A percentile compares a stretch with the other conserved stretches of the same genome.
These are phyloP conservation scores for Chaenogobius annularis DNA, from an alignment of 2,113 vertebrate genomes.

Conservation along the genomic window DNA sequence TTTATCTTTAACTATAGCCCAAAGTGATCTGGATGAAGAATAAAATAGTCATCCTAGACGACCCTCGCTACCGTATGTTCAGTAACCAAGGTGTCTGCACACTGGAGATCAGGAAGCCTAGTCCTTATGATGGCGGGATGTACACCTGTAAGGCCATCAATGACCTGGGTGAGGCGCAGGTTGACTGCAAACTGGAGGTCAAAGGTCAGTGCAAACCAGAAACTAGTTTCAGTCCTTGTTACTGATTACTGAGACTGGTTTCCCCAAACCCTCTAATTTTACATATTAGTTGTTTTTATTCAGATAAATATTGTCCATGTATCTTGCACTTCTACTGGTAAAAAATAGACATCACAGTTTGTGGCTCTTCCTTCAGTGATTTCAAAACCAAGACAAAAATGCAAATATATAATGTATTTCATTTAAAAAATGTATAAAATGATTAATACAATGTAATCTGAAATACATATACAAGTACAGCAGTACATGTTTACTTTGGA, in stretches of 20 bases:
- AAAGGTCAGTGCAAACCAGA: slow-evolving; percentile 84
- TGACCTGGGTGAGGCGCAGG: slow-evolving; percentile 87
- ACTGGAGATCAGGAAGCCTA: slow-evolving; percentile 96
- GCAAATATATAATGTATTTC: background rate
- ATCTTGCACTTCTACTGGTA: background rate
- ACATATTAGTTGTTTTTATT: background rate
- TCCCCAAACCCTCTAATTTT: slow-evolving; percentile 22
- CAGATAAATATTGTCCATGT: background rate
- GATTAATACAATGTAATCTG: background rate
- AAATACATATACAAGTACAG: too few relatives aligned
- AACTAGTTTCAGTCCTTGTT: background rate
- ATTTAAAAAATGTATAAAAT: too few relatives aligned
- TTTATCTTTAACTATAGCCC: slow-evolving; percentile 73
- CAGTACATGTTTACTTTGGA: background rate
- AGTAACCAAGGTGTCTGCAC: slow-evolving; percentile 96
- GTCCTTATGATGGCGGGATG: slow-evolving; percentile 90
- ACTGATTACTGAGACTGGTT: slow-evolving; percentile 29
- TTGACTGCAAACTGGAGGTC: slow-evolving; percentile 96
- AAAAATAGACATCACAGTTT: background rate
- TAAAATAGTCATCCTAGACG: slow-evolving; percentile 87
- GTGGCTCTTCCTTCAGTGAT: background rate
- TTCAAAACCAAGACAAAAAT: background rate
- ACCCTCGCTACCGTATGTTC: slow-evolving; percentile 96
- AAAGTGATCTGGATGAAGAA: slow-evolving; percentile 99
- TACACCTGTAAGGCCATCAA: slow-evolving; percentile 93